Percentiles rank a stretch among this genome's conserved stretches.
Conservation (phyloP, 1,140 invertebrate species). For the Cydia fagiglandana region DNA sequence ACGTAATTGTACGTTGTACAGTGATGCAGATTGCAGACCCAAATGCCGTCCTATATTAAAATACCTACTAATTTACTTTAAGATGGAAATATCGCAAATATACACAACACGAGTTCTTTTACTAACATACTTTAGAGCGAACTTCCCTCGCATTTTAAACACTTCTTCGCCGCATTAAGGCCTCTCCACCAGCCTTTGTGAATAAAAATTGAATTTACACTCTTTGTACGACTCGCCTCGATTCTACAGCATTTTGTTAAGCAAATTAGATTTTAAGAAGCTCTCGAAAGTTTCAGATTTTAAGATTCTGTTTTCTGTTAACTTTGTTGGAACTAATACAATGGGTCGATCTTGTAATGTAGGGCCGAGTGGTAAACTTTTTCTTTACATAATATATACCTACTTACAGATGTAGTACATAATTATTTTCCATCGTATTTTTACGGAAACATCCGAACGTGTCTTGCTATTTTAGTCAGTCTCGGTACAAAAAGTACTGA, state of each 20-base stretch:
- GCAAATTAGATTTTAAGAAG: slow-evolving; percentile 21
- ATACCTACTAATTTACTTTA: too few species aligned
- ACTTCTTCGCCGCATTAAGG: slow-evolving; percentile 8
- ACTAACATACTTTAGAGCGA: not conserved
- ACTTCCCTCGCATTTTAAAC: slow-evolving; percentile 24
- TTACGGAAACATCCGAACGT: too few species aligned
- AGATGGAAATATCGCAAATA: not conserved
- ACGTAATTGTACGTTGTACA: too few species aligned
- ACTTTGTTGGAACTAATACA: slow-evolving; percentile 8
- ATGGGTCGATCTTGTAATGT: not conserved
- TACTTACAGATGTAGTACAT: too few species aligned
- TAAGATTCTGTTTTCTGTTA: slow-evolving; percentile 5
- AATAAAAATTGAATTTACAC: slow-evolving; percentile 28
- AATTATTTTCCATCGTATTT: too few species aligned
- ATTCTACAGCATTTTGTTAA: slow-evolving; percentile 18
- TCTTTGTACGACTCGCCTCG: slow-evolving; percentile 22
- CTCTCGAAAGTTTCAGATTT: slow-evolving; percentile 5
- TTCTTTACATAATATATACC: not conserved
- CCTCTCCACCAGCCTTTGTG: slow-evolving; percentile 9
- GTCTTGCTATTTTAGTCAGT: too few species aligned
- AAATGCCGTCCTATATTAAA: too few species aligned
- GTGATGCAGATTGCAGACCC: too few species aligned
- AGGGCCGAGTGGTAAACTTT: not conserved
- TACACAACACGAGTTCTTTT: not conserved
- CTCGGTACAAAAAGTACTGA: too few species aligned